phyloP scores from a whole-genome alignment of 2,113 vertebrate species.

The Tetraodon nigroviridis region DNA sequence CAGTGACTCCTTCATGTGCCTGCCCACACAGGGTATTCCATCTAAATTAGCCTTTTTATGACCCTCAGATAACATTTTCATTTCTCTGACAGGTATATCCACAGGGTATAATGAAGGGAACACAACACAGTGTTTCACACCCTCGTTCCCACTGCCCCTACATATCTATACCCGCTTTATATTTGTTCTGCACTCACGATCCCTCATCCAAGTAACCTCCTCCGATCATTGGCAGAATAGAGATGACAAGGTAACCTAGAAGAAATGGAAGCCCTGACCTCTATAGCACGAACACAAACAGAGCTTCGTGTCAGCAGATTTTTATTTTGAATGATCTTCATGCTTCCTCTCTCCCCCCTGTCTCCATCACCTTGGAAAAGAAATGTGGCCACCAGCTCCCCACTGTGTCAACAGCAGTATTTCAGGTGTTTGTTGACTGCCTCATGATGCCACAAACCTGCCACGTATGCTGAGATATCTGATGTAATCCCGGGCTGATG shows the following conservation, averaged over 20 bases:
- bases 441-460: slow-evolving; percentile 45
- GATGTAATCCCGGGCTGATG: slow-evolving; percentile 24
- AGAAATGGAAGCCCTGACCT: slow-evolving; percentile 70
- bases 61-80: slow-evolving; percentile 1
- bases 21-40: neutral
- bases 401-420: slow-evolving; percentile 59
- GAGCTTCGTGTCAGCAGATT: slow-evolving; percentile 65
- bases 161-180: slow-evolving; percentile 20
- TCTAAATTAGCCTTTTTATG: neutral
- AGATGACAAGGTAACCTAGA: slow-evolving; percentile 61
- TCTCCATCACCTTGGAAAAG: slow-evolving; percentile 61
- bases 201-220: slow-evolving; percentile 43
- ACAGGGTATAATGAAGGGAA: neutral
- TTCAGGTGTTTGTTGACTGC: slow-evolving; percentile 51
- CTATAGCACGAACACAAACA: slow-evolving; percentile 63
- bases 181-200: slow-evolving; percentile 37
- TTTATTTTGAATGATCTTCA: slow-evolving; percentile 76
- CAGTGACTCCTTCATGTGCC: slow-evolving; percentile 4
- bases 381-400: slow-evolving; percentile 59
- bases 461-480: slow-evolving; percentile 5
- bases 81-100: neutral
- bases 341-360: slow-evolving; percentile 47
- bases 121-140: slow-evolving; percentile 6
- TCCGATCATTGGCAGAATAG: slow-evolving; percentile 38
- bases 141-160: slow-evolving; percentile 8